phyloP scores from a whole-genome alignment of 2,888 invertebrate genomes.

The Synanthedon andrenaeformis region DNA sequence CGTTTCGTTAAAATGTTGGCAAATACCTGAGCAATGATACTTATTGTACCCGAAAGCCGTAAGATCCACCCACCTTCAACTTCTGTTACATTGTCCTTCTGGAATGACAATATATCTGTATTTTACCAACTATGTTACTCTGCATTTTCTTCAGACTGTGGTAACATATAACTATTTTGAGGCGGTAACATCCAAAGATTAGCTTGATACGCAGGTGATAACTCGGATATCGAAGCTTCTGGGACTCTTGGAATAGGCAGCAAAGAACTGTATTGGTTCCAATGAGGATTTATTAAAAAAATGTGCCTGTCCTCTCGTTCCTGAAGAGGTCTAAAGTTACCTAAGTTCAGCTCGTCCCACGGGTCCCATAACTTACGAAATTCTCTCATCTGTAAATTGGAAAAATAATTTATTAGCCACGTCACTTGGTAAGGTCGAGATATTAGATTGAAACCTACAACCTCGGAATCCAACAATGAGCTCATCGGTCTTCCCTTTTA shows the following conservation, averaged over 20 bases:
- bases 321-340: conserved; percentile 68
- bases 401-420: conserved; percentile 2
- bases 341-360: conserved; percentile 57
- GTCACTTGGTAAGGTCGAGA: conserved; percentile 1
- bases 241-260: conserved; percentile 48
- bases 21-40: too few relatives aligned
- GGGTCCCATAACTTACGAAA: conserved; percentile 67
- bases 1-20: too few relatives aligned
- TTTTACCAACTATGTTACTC: not conserved
- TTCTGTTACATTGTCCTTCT: too few relatives aligned
- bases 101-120: too few relatives aligned
- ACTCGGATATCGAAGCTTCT: conserved; percentile 38
- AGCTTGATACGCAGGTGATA: conserved; percentile 38
- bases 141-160: conserved; percentile 12
- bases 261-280: conserved; percentile 58
- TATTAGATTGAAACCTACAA: not conserved
- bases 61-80: too few relatives aligned
- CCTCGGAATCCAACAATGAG: not conserved
- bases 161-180: conserved; percentile 39
- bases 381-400: conserved; percentile 52
- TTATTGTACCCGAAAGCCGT: too few relatives aligned
- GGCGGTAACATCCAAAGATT: conserved; percentile 42
- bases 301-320: conserved; percentile 46
- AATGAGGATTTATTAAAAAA: conserved; percentile 67
- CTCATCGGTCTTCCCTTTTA: not conserved